phyloP scores from a whole-genome alignment of 1,140 invertebrate species.

The Hormaphis cornu region DNA sequence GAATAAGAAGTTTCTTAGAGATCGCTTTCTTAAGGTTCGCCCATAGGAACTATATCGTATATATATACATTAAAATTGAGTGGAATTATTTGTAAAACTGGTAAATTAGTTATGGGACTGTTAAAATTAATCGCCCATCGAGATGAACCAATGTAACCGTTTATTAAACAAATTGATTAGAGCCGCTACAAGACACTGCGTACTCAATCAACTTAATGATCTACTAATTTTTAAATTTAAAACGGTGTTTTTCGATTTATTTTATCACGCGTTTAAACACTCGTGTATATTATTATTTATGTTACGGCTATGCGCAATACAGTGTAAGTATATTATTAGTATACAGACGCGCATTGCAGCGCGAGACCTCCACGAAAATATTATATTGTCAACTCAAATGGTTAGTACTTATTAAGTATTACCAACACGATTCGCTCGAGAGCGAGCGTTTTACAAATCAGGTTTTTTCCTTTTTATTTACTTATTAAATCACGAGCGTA shows the following conservation, averaged over 20 bases:
- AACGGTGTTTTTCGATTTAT: too few species aligned
- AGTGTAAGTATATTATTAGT: too few species aligned
- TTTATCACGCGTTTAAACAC: too few species aligned
- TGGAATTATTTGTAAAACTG: neutral
- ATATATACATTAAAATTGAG: neutral
- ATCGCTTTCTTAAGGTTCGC: too few species aligned
- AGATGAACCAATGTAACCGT: neutral
- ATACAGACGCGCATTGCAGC: too few species aligned
- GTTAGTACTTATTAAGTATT: neutral
- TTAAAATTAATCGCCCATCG: neutral
- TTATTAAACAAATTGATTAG: too few species aligned
- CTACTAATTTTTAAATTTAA: too few species aligned
- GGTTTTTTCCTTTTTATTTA: neutral
- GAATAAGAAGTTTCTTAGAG: too few species aligned
- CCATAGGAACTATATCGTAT: constrained; percentile 2
- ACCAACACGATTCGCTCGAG: neutral
- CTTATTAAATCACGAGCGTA: neutral
- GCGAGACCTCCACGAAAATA: neutral
- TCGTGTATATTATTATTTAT: too few species aligned
- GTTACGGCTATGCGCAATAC: too few species aligned
- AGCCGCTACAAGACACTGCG: too few species aligned
- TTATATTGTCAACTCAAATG: neutral
- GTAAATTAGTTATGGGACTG: neutral
- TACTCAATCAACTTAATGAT: too few species aligned
- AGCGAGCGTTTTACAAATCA: neutral